Evolutionary conservation across 1,140 invertebrate species (phyloP).

Genomic region (Papilio polytes): DNA sequence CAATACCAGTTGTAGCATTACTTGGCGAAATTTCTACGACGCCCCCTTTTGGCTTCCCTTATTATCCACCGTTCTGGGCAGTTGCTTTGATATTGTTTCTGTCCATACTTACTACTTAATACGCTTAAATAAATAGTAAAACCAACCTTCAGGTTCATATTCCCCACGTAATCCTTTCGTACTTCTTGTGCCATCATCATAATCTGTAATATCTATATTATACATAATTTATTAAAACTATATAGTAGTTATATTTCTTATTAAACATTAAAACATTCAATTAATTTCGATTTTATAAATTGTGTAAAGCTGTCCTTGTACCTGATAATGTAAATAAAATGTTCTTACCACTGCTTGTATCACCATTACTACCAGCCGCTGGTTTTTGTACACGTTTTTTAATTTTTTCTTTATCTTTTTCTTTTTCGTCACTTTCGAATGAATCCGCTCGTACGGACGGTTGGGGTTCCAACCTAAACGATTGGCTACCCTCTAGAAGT

Average conservation of each 20-base stretch:
- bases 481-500: too few species aligned
- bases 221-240: too few species aligned
- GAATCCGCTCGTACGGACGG: slow-evolving; percentile 48
- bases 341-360: slow-evolving; percentile 47
- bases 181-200: slow-evolving; percentile 47
- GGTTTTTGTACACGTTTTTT: slow-evolving; percentile 41
- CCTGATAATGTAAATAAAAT: not conserved
- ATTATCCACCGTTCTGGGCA: too few species aligned
- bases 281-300: not conserved
- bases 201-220: slow-evolving; percentile 18
- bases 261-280: too few species aligned
- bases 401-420: slow-evolving; percentile 41
- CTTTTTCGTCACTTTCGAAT: slow-evolving; percentile 51
- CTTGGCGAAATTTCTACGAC: too few species aligned
- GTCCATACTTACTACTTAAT: too few species aligned
- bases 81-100: too few species aligned
- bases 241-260: too few species aligned
- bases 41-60: too few species aligned
- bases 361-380: slow-evolving; percentile 44
- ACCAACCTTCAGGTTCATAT: slow-evolving; percentile 63
- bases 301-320: not conserved
- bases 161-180: slow-evolving; percentile 59
- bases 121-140: not conserved
- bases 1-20: too few species aligned
- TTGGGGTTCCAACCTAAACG: slow-evolving; percentile 14